Evolutionary conservation across 2,113 vertebrate species (phyloP).

Genomic region (Antennarius striatus): DNA sequence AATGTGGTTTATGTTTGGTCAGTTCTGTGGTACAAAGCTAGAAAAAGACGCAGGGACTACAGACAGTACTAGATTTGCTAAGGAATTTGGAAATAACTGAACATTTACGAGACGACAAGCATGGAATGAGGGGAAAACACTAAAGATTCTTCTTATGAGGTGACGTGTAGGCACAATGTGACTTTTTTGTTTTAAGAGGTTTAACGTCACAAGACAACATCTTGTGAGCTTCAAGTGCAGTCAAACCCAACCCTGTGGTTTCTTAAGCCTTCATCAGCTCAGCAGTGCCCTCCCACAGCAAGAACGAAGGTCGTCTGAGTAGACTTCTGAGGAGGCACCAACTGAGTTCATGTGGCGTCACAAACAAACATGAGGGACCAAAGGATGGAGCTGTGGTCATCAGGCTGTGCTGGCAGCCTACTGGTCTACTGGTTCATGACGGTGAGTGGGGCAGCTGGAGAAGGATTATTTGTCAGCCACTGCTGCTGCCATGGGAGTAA

Average conservation of each 20-base stretch:
- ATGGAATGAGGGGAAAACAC: neutral
- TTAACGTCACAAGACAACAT: constrained; percentile 46
- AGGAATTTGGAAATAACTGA: neutral
- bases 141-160: constrained; percentile 1
- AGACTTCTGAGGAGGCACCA: constrained; percentile 28
- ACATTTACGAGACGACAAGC: neutral
- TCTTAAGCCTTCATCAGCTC: constrained; percentile 38
- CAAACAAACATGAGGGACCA: neutral
- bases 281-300: neutral
- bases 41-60: too few relatives aligned
- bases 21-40: constrained; percentile 12
- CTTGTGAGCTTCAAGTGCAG: constrained; percentile 56
- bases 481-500: constrained; percentile 90
- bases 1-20: neutral
- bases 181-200: constrained; percentile 29
- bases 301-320: neutral
- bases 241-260: constrained; percentile 34
- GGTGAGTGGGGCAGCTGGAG: neutral
- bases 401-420: constrained; percentile 51
- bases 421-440: constrained; percentile 50
- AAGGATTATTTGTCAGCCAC: constrained; percentile 86
- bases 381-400: constrained; percentile 20
- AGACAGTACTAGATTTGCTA: neutral
- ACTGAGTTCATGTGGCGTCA: constrained; percentile 5
- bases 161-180: constrained; percentile 69